Evolutionary conservation across 2,888 invertebrate genomes (phyloP).

Genomic region (Coenonympha arcania): DNA sequence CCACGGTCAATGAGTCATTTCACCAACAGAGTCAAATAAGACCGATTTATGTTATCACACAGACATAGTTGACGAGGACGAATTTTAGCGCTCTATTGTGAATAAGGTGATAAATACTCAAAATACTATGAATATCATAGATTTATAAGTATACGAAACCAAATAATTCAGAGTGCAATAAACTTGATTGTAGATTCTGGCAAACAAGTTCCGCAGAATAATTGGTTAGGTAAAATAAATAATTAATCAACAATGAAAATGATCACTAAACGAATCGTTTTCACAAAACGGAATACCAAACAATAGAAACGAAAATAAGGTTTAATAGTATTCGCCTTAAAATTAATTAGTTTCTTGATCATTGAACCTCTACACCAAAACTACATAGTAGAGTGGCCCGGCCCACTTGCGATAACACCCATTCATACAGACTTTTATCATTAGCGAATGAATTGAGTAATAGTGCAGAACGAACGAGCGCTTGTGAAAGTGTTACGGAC

Average conservation of each 20-base stretch:
- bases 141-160: too few species aligned
- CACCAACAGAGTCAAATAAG: too few species aligned
- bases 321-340: not conserved
- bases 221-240: too few species aligned
- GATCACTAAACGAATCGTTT: not conserved
- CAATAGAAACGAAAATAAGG: not conserved
- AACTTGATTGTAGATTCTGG: not conserved
- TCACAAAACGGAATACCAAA: not conserved
- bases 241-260: not conserved
- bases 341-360: conserved; percentile 17
- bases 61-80: too few species aligned
- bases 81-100: not conserved
- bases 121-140: too few species aligned
- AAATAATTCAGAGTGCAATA: too few species aligned
- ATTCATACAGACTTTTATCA: conserved; percentile 9
- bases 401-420: conserved; percentile 10
- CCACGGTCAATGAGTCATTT: too few species aligned
- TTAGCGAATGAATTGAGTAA: conserved; percentile 17
- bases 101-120: not conserved
- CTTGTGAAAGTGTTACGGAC: conserved; percentile 35
- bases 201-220: not conserved
- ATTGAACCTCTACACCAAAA: conserved; percentile 5
- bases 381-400: too few species aligned
- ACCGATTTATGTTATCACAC: too few species aligned
- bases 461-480: conserved; percentile 9